These are phyloP conservation scores for Acrocyrtus sp. DNA, from an alignment of 2,888 invertebrate genomes.

Conservation along the genomic window DNA sequence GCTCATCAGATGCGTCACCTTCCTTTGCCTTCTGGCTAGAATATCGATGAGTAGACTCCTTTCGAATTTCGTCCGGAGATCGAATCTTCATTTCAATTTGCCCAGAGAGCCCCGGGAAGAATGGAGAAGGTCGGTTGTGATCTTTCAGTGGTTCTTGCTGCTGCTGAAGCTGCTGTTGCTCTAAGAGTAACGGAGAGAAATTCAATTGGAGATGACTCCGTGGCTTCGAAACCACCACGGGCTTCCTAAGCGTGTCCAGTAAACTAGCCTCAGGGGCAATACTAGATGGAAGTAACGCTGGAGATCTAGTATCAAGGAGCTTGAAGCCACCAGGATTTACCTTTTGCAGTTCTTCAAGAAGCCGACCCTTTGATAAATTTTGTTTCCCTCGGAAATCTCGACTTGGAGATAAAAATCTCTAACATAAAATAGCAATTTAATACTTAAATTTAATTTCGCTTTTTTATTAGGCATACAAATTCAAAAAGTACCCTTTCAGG, in stretches of 20 bases:
- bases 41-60: background rate
- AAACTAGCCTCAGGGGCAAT: background rate
- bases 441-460: no score
- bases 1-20: background rate
- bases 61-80: background rate
- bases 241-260: constrained; percentile 8
- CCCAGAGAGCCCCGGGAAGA: constrained; percentile 6
- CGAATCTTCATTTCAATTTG: constrained; percentile 8
- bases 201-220: background rate
- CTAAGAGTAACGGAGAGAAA: background rate
- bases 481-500: no score
- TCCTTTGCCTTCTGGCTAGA: background rate
- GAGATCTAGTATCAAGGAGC: background rate
- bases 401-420: no score
- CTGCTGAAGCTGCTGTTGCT: background rate
- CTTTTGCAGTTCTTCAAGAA: background rate
- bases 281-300: background rate
- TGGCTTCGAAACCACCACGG: constrained; percentile 8
- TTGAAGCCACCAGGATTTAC: background rate
- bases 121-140: constrained; percentile 11
- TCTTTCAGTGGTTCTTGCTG: background rate
- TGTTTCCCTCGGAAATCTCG: no score
- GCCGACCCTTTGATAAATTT: no score
- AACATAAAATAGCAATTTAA: no score
- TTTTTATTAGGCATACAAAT: no score